These are phyloP conservation scores for Poecilia gillii DNA, from an alignment of 2,797 vertebrate species.

Conservation along the genomic window DNA sequence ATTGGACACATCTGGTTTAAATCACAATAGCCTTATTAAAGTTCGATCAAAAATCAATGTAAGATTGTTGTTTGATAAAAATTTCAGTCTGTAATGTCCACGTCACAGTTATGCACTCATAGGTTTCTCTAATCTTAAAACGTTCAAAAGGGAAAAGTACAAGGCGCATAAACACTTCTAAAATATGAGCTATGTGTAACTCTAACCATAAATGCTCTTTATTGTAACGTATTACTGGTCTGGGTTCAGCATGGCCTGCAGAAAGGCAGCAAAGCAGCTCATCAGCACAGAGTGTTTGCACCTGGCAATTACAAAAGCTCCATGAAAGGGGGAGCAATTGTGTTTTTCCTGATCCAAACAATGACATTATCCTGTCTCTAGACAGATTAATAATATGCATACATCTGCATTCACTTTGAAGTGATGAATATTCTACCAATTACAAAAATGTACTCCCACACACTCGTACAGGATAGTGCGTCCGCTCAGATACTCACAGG, in stretches of 20 bases:
- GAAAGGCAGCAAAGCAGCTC: constrained; percentile 18
- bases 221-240: background rate
- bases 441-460: constrained; percentile 34
- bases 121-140: background rate
- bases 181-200: background rate
- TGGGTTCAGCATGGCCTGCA: constrained; percentile 22
- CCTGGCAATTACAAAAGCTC: constrained; percentile 65
- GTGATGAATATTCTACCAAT: constrained; percentile 64
- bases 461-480: constrained; percentile 13
- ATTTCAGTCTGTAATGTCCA: background rate
- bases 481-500: constrained; percentile 37
- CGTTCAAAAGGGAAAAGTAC: background rate
- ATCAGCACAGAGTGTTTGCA: constrained; percentile 72
- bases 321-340: constrained; percentile 51
- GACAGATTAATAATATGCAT: constrained; percentile 69
- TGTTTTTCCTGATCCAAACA: constrained; percentile 48
- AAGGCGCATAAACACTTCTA: background rate
- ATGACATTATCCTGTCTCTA: constrained; percentile 43
- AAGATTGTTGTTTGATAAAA: background rate
- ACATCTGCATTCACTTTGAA: constrained; percentile 74
- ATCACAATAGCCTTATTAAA: background rate
- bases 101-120: background rate
- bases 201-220: background rate
- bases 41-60: background rate
- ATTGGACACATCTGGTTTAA: background rate